phyloP scores from a whole-genome alignment of 2,888 invertebrate genomes.

The Conus canariensis region DNA sequence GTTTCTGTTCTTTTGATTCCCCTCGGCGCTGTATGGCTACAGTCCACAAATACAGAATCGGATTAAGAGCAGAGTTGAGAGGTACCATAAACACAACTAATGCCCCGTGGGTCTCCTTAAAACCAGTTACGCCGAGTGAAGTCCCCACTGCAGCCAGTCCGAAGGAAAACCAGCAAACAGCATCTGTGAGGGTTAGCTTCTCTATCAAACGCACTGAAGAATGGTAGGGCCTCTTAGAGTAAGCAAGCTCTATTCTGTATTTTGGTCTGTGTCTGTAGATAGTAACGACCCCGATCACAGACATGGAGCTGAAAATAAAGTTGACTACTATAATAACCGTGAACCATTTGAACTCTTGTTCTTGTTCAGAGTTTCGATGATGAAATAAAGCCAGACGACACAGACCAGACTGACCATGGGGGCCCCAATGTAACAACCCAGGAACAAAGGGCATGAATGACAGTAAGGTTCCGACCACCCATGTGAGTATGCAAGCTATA shows the following conservation, averaged over 20 bases:
- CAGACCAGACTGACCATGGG: not conserved
- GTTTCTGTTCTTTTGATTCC: not conserved
- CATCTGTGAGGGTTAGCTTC: not conserved
- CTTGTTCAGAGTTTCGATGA: not conserved
- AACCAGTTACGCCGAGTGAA: not conserved
- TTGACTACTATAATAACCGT: not conserved
- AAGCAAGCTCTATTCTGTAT: not conserved
- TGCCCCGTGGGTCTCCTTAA: not conserved
- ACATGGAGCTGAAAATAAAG: not conserved
- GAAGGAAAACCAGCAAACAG: not conserved
- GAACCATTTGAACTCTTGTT: not conserved
- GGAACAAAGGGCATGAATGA: not conserved
- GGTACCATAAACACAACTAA: not conserved
- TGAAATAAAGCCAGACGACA: conserved; percentile 8
- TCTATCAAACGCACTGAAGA: not conserved
- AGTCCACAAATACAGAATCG: not conserved
- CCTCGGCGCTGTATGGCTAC: not conserved
- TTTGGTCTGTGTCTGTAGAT: not conserved
- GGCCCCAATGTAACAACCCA: conserved; percentile 6
- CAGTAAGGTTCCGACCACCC: not conserved
- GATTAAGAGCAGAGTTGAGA: not conserved
- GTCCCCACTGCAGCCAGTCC: not conserved
- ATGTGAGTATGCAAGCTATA: not conserved
- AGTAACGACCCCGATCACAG: not conserved
- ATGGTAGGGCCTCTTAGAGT: not conserved